Evolutionary conservation across 2,888 invertebrate species (phyloP), one percentile per base, ranked within the genome.

Genomic region (Caenorhabditis sulstoni): DNA sequence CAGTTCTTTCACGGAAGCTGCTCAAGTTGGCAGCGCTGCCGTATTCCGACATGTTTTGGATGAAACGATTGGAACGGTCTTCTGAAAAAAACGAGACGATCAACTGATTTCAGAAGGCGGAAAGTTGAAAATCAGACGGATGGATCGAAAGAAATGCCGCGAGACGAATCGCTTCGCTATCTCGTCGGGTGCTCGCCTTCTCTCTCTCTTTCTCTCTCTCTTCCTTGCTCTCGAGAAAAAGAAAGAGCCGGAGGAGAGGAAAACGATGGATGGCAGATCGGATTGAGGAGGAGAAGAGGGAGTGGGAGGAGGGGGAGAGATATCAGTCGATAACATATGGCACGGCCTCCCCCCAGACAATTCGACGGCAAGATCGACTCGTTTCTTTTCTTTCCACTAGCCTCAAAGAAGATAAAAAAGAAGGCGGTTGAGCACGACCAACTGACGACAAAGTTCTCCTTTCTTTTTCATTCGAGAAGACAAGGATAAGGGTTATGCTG

Each of bases 11-110:
- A 14, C 85, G 79, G 57, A 79, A 77, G 49, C 67, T 79, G 41
- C 67, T 81, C 39, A 86, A 70, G 64, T 83, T 87, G 47, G 85
- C 84, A 67, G 81, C 79, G 62, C 86, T 87, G 44, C 86, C 86
- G 79, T 86, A 86, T 52, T 85, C 85, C 41, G 86, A 85, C 84
- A 84, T 71, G 16, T 16, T 41, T 7, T 23, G 16, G 22, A 47
- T 59, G 18, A 61, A 53, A 52, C 11, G 9, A 37, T 71, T 49
- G 58, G 65, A 64, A 50, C n/a, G 23, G 29, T 45, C 50, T 12
- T 8, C 55, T 62, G 29, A 16, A 49, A 47, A 62, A 47, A 12
- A 22, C 29, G 16, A 59, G 22, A 9, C 29, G 7, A n/a, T n/a
- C n/a, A n/a, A n/a, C n/a, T 7, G 29, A 29, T 3, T 29, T 29